Evolutionary conservation across 2,888 invertebrate species (phyloP).

Genomic region (Eupithecia insigniata): DNA sequence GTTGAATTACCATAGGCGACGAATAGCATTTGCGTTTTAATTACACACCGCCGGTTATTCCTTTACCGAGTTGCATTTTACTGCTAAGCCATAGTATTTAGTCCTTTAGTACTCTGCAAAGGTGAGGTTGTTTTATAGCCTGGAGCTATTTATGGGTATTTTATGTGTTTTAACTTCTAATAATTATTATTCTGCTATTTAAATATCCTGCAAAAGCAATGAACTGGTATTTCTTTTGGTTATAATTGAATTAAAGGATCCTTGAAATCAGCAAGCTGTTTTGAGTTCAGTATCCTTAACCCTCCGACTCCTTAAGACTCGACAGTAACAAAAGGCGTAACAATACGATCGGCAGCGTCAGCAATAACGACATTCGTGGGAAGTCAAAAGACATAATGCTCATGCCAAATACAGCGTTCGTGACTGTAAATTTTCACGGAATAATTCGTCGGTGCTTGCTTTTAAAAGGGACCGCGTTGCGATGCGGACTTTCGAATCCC

Average conservation of each 20-base stretch:
- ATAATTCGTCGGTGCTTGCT: slow-evolving; percentile 50
- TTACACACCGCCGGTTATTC: slow-evolving; percentile 40
- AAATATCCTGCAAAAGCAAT: slow-evolving; percentile 5
- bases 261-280: neutral
- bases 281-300: neutral
- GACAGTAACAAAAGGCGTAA: slow-evolving; percentile 13
- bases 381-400: slow-evolving; percentile 45
- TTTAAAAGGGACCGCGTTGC: slow-evolving; percentile 43
- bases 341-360: slow-evolving; percentile 28
- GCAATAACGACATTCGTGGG: slow-evolving; percentile 53
- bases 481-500: slow-evolving; percentile 57
- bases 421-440: slow-evolving; percentile 57
- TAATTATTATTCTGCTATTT: neutral
- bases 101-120: slow-evolving; percentile 43
- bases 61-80: slow-evolving; percentile 48
- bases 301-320: neutral
- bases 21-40: slow-evolving; percentile 61
- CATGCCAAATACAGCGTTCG: slow-evolving; percentile 54
- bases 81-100: neutral
- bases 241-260: neutral
- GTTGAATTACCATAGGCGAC: slow-evolving; percentile 63
- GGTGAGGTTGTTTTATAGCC: slow-evolving; percentile 22
- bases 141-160: slow-evolving; percentile 9
- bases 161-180: slow-evolving; percentile 2
- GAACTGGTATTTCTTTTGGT: neutral